Conservation (phyloP, 2,888 invertebrate genomes). For the Barypeithes pellucidus region DNA sequence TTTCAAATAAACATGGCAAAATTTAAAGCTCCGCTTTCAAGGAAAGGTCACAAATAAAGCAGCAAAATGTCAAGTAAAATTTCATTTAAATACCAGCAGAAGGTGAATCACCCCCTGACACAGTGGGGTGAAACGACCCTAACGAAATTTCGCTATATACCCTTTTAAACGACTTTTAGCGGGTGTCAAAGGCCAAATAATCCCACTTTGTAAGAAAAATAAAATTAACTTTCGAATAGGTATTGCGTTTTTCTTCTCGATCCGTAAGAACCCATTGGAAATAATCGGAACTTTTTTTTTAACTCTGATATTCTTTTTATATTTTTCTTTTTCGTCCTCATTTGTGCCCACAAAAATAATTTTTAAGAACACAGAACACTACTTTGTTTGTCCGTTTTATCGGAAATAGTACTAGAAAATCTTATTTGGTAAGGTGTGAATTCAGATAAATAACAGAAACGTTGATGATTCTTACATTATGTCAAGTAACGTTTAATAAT, state of each 20-base stretch:
- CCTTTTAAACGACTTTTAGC: slow-evolving; percentile 34
- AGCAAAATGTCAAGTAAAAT: slow-evolving; percentile 49
- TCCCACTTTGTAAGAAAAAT: slow-evolving; percentile 49
- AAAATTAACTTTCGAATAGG: slow-evolving; percentile 42
- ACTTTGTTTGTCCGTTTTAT: no score
- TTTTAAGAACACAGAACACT: no score
- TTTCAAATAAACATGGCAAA: slow-evolving; percentile 14
- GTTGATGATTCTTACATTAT: no score
- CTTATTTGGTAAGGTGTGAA: no score
- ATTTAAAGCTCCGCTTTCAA: slow-evolving; percentile 26
- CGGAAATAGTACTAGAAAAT: no score
- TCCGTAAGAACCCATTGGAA: no score
- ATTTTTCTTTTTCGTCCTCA: no score
- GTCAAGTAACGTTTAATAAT: no score
- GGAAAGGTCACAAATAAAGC: slow-evolving; percentile 48
- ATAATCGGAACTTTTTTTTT: no score
- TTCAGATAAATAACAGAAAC: no score
- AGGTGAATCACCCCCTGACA: slow-evolving; percentile 28
- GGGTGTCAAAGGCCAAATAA: slow-evolving; percentile 52
- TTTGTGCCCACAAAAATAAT: no score
- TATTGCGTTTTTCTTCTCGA: slow-evolving; percentile 13
- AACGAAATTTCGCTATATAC: slow-evolving; percentile 41
- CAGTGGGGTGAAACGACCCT: slow-evolving; percentile 37
- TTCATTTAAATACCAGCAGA: slow-evolving; percentile 49
- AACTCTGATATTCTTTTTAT: no score